Evolutionary conservation across 2,797 vertebrate genomes (phyloP).

Genomic region (Dicrostonyx torquatus): DNA sequence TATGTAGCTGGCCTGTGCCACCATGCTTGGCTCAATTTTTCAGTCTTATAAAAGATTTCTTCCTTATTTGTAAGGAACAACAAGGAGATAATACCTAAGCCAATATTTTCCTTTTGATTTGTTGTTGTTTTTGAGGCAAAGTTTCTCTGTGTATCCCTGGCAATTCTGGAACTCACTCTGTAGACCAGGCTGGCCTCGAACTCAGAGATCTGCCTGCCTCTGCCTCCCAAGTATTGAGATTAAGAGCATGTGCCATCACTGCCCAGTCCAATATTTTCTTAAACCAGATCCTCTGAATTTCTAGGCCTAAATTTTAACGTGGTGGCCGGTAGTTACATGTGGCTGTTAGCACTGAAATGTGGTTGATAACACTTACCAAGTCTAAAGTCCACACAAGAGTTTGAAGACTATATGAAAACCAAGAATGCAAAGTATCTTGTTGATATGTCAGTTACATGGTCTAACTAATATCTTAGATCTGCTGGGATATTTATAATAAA

Average conservation of each 20-base stretch:
- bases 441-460: background rate
- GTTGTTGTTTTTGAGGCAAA: no score
- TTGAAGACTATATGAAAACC: background rate
- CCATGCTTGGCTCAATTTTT: background rate
- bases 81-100: background rate
- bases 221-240: no score
- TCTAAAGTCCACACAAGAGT: background rate
- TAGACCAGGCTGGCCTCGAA: no score
- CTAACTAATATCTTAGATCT: background rate
- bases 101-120: background rate
- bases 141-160: no score
- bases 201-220: no score
- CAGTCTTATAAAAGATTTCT: no score
- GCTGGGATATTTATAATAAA: background rate
- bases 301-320: background rate
- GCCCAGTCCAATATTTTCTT: background rate
- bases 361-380: background rate
- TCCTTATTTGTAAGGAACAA: background rate
- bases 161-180: no score
- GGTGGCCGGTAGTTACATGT: background rate
- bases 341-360: background rate
- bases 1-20: no score
- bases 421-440: background rate
- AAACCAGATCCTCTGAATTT: background rate
- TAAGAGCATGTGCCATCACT: no score